Evolutionary conservation across 1,140 invertebrate species (phyloP).

Genomic region (Lepidostoma basale): DNA sequence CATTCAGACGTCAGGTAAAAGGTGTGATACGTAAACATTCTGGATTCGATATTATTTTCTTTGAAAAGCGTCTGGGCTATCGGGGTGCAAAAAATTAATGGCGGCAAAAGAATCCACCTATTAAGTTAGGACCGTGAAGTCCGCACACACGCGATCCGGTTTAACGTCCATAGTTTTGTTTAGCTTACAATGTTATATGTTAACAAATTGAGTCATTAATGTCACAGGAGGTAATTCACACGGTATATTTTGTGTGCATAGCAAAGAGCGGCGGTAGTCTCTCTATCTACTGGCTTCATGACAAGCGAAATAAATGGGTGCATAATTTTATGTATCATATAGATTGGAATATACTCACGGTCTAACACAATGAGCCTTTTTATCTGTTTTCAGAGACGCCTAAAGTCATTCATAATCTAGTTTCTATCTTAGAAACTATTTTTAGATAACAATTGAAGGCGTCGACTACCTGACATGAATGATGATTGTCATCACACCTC

Average conservation of each 20-base stretch:
- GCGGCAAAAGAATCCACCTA: neutral
- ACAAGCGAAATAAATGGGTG: no score
- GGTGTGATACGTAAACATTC: neutral
- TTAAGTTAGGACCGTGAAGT: neutral
- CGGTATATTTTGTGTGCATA: conserved; percentile 31
- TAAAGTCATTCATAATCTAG: no score
- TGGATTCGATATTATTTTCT: neutral
- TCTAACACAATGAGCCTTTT: no score
- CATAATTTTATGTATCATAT: no score
- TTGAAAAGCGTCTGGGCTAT: conserved; percentile 12
- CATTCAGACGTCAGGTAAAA: neutral
- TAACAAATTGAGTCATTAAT: conserved; percentile 47
- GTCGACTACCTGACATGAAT: no score
- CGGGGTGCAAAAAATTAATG: conserved; percentile 1
- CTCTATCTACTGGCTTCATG: neutral
- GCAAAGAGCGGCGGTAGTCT: neutral
- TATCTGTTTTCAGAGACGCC: no score
- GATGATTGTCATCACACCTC: no score
- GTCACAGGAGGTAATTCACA: conserved; percentile 41
- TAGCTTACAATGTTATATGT: conserved; percentile 41
- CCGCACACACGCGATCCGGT: neutral
- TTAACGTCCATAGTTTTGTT: conserved; percentile 22
- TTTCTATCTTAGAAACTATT: no score
- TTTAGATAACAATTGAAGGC: no score
- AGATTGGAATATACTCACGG: no score